These are phyloP conservation scores for Operophtera brumata DNA, from an alignment of 2,888 invertebrate species.

Conservation along the genomic window DNA sequence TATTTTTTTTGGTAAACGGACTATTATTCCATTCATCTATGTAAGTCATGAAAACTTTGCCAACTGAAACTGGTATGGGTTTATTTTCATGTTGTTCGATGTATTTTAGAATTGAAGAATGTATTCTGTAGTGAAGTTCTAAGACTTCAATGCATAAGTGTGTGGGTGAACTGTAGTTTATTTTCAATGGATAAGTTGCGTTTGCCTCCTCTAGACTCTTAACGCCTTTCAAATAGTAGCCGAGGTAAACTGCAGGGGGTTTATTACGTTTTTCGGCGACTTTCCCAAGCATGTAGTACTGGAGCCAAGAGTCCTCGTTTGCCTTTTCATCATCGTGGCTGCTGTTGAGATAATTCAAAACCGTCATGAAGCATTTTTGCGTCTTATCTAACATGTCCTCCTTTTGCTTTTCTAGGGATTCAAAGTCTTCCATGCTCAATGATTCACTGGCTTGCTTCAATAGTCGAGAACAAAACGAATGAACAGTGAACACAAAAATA, in stretches of 20 bases:
- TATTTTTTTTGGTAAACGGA: conserved; percentile 63
- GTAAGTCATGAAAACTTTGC: conserved; percentile 81
- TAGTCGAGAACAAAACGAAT: conserved; percentile 93
- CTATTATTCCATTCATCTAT: conserved; percentile 75
- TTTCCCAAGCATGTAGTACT: conserved; percentile 98
- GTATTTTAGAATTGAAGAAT: conserved; percentile 93
- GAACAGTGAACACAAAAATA: conserved; percentile 92
- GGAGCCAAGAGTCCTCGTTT: conserved; percentile 94
- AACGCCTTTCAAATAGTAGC: conserved; percentile 90
- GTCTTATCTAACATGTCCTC: conserved; percentile 90
- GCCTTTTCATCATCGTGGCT: conserved; percentile 77
- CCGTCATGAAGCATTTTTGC: conserved; percentile 87
- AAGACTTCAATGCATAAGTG: conserved; percentile 93
- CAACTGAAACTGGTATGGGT: conserved; percentile 80
- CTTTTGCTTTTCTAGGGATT: conserved; percentile 87
- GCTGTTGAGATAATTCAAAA: conserved; percentile 82
- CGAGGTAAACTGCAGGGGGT: conserved; percentile 86
- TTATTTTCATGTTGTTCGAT: conserved; percentile 88
- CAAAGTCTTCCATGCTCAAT: conserved; percentile 87
- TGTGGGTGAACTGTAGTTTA: conserved; percentile 91
- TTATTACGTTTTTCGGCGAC: conserved; percentile 92
- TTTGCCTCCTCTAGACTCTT: conserved; percentile 88
- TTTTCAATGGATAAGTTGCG: conserved; percentile 92
- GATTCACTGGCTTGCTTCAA: conserved; percentile 90
- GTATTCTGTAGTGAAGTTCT: conserved; percentile 91